Base-by-base conservation (phyloP, 2,888 invertebrate genomes). In the Cactoblastis cactorum region DNA sequence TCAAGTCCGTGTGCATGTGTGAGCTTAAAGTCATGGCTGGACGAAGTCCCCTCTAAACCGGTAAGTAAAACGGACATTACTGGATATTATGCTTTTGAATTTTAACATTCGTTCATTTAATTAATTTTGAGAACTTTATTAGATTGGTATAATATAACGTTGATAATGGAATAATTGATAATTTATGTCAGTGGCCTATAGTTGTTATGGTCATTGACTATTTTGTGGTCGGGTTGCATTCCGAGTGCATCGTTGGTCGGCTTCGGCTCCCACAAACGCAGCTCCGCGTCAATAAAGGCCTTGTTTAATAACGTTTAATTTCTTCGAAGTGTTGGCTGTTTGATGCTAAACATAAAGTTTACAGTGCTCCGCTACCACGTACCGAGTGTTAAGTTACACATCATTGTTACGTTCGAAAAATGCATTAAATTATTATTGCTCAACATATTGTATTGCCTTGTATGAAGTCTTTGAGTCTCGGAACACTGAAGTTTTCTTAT, bases 41-140 rank as follows among this genome's bases (percentile, higher is more conserved):
- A 71, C 78, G 71, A 76, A 78, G 77, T 78, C 74, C 77, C 74
- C 74, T 67, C 67, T 84, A 82, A 87, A 87, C 85, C 83, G 86
- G 86, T 86, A 86, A 84, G 87, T 85, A 69, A 79, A 80, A 82
- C 75, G 71, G 67, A 77, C 71, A 70, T 75, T 79, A 78, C 76
- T 77, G 77, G 74, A 73, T 70, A 74, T 62, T 67, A 73, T 50
- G 54, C 60, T 53, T 67, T 69, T 64, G 54, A 67, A 67, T 61
- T 55, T 54, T 45, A 50, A 43, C 9, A 37, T 15, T 47, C 28
- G 4, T 18, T 18, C 18, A 18, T 22, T 12, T 43, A 24, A 18
- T 37, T 11, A 15, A 1, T 37, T 37, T 37, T 5, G 15, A 28
- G 1, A 28, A 28, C 8, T 4, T 28, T 1, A 28, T 28, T 28